Percentiles rank a stretch among this genome's conserved stretches.
Evolutionary conservation across 2,888 invertebrate genomes (phyloP).

Genomic region (Sphecodes monilicornis): DNA sequence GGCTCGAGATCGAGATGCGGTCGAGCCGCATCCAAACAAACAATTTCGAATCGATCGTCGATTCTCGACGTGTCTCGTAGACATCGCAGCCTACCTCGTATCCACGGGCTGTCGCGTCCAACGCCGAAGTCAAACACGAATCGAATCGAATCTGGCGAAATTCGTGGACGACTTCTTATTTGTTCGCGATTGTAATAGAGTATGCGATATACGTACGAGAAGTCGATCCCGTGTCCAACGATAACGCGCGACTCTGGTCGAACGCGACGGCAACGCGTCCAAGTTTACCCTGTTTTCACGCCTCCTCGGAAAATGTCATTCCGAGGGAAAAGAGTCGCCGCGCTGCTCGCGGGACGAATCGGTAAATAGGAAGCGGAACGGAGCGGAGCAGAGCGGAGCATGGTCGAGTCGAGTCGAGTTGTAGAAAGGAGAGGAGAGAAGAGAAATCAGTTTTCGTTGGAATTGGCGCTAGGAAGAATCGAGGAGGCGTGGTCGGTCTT

Average conservation of each 20-base stretch:
- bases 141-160: background rate
- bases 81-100: background rate
- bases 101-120: background rate
- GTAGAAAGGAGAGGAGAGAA: background rate
- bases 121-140: background rate
- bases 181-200: no score
- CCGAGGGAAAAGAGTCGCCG: background rate
- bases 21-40: background rate
- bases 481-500: conserved; percentile 47
- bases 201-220: no score
- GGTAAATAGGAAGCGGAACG: background rate
- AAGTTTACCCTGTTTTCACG: background rate
- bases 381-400: background rate
- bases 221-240: background rate
- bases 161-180: background rate
- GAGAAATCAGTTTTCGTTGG: conserved; percentile 14
- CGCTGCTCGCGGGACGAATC: background rate
- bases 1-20: background rate
- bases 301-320: background rate
- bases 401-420: background rate
- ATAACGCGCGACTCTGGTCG: background rate
- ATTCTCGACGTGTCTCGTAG: background rate
- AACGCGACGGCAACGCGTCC: background rate
- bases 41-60: background rate
- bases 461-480: conserved; percentile 21